Percentiles rank a stretch among this genome's conserved stretches.
Evolutionary conservation across 1,140 invertebrate genomes (phyloP).

Genomic region (Tetragonula clypearis): DNA sequence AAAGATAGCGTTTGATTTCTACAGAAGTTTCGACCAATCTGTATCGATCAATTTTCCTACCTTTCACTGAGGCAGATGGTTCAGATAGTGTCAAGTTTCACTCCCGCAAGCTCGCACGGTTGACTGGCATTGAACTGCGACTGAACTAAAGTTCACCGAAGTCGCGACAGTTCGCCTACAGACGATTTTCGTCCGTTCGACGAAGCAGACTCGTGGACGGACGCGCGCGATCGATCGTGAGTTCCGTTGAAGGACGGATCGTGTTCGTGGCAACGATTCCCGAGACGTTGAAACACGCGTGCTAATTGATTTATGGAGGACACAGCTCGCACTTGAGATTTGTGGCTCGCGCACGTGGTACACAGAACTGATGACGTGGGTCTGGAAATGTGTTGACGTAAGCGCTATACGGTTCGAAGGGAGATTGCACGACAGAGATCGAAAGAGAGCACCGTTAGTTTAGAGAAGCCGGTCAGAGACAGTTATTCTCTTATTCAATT

Average conservation of each 20-base stretch:
- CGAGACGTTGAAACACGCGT: background rate
- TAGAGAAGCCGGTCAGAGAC: background rate
- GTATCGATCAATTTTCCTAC: background rate
- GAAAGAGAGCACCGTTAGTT: background rate
- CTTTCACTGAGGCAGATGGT: slow-evolving; percentile 22
- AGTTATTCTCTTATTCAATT: slow-evolving; percentile 1
- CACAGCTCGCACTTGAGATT: slow-evolving; percentile 2
- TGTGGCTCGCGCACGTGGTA: background rate
- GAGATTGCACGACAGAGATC: background rate
- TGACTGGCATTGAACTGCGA: background rate
- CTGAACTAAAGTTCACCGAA: background rate
- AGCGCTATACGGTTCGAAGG: background rate
- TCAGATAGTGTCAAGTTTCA: slow-evolving; percentile 13
- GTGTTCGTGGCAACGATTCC: background rate
- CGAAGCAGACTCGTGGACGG: background rate
- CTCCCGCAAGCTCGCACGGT: background rate
- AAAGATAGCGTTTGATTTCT: no score
- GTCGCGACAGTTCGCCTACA: background rate
- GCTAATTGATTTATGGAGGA: slow-evolving; percentile 13
- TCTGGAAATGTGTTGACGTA: background rate
- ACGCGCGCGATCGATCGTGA: background rate
- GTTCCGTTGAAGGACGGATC: background rate
- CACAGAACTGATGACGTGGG: background rate
- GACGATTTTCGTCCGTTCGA: background rate
- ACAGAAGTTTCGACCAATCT: no score